These are phyloP conservation scores for Sipha maydis DNA, from an alignment of 2,888 invertebrate species.

Conservation along the genomic window DNA sequence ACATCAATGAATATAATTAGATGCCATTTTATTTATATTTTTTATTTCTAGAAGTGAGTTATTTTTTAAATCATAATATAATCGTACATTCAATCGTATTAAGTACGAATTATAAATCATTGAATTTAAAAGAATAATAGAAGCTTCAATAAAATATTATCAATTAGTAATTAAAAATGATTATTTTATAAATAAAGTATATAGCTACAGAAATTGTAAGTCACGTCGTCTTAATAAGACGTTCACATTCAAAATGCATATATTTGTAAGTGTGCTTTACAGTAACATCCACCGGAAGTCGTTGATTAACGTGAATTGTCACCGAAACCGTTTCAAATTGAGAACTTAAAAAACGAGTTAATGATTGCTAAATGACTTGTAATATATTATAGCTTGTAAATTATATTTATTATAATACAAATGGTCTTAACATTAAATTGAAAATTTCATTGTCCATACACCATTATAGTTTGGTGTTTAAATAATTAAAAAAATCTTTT, in stretches of 20 bases:
- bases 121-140: too few relatives aligned
- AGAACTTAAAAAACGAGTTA: conserved; percentile 33
- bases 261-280: conserved; percentile 15
- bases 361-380: conserved; percentile 40
- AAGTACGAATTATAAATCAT: too few relatives aligned
- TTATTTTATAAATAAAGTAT: background rate
- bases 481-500: background rate
- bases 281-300: conserved; percentile 47
- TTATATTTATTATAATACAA: conserved; percentile 8
- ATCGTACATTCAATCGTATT: too few relatives aligned
- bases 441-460: background rate
- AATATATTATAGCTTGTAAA: background rate
- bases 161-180: too few relatives aligned
- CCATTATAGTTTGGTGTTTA: background rate
- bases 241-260: conserved; percentile 6
- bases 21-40: too few relatives aligned
- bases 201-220: background rate
- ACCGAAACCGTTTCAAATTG: conserved; percentile 26
- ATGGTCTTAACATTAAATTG: background rate
- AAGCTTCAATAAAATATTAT: too few relatives aligned
- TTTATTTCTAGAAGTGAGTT: too few relatives aligned
- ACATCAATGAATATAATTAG: too few relatives aligned
- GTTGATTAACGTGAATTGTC: conserved; percentile 51
- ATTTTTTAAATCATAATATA: too few relatives aligned
- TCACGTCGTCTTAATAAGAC: conserved; percentile 14